These are phyloP conservation scores for Cyclophora albipunctata DNA, from an alignment of 2,888 invertebrate genomes.

Conservation along the genomic window DNA sequence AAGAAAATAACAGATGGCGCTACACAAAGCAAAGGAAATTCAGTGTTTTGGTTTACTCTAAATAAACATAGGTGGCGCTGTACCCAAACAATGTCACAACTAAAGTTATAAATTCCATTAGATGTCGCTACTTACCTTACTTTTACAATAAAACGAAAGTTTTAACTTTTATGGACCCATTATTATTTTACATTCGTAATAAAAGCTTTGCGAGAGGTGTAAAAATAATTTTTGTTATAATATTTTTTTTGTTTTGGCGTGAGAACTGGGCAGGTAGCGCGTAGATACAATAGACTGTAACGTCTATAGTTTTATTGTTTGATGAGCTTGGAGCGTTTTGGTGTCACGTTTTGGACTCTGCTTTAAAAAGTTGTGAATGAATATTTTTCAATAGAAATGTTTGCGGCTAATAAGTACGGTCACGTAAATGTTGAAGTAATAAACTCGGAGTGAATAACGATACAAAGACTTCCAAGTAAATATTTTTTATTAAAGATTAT, in stretches of 20 bases:
- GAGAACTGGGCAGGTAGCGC: constrained; percentile 55
- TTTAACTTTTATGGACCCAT: constrained; percentile 38
- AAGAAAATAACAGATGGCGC: not conserved
- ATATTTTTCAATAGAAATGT: no score
- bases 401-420: no score
- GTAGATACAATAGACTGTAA: not conserved
- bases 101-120: constrained; percentile 29
- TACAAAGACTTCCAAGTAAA: no score
- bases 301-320: not conserved
- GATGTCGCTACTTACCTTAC: constrained; percentile 39
- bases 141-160: constrained; percentile 42
- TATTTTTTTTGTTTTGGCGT: constrained; percentile 49
- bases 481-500: no score
- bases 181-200: constrained; percentile 61
- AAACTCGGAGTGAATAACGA: no score
- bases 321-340: not conserved
- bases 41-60: no score
- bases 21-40: not conserved
- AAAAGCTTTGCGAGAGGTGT: constrained; percentile 68
- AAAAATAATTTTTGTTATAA: constrained; percentile 69
- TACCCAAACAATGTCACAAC: not conserved
- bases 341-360: not conserved
- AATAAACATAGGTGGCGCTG: constrained; percentile 1
- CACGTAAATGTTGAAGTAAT: no score
- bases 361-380: no score